These are phyloP conservation scores for Zaprionus kolodkinae DNA, from an alignment of 1,140 invertebrate genomes.

Conservation along the genomic window DNA sequence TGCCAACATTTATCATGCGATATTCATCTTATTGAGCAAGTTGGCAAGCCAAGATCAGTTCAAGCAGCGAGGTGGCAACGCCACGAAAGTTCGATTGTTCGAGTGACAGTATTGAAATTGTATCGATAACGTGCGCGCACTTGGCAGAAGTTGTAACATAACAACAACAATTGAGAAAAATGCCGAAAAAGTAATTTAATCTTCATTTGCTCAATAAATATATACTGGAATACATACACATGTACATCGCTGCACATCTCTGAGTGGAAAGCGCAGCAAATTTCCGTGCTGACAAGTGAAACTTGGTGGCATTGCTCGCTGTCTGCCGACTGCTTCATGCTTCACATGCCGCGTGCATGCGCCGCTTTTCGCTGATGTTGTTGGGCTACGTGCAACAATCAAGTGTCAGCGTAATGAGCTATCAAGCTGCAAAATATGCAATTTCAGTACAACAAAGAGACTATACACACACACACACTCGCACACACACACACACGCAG, in stretches of 20 bases:
- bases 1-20: constrained; percentile 12
- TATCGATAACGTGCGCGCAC: background rate
- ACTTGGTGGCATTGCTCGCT: constrained; percentile 21
- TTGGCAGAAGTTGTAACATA: too few relatives aligned
- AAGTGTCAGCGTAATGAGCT: constrained; percentile 81
- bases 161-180: background rate
- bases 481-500: constrained; percentile 11
- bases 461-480: constrained; percentile 18
- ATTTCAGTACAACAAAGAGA: constrained; percentile 72
- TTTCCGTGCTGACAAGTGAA: constrained; percentile 23
- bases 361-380: constrained; percentile 17
- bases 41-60: background rate
- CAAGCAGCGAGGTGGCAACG: background rate
- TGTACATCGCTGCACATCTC: constrained; percentile 3
- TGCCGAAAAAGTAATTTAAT: background rate
- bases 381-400: constrained; percentile 73
- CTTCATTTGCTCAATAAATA: background rate
- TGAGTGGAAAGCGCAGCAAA: background rate
- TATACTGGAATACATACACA: background rate
- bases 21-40: background rate
- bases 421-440: constrained; percentile 82
- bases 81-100: background rate
- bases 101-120: too few relatives aligned
- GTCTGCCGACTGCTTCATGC: constrained; percentile 1
- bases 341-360: constrained; percentile 12